Base-by-base conservation (phyloP, 2,888 invertebrate species). In the Netelia fuscicornis region DNA sequence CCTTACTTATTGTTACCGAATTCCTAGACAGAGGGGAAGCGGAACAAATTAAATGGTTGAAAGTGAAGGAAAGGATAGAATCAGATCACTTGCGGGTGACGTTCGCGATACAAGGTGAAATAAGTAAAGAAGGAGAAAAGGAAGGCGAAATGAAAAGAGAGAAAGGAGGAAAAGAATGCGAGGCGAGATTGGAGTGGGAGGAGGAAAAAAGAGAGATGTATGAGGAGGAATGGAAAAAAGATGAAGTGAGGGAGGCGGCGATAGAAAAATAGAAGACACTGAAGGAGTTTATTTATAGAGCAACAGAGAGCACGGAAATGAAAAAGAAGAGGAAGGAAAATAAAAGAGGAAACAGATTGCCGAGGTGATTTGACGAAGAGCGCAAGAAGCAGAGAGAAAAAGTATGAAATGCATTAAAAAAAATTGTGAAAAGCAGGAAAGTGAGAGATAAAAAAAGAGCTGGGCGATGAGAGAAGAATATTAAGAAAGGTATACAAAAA, bases 1-100 rank as follows among this genome's bases (percentile, higher is more conserved):
- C 17, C 17, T 17, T 17, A 17, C 17, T 17, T 17, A 17, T 17
- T 17, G 17, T 17, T 17, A 17, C 17, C 17, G 17, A 17, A 17
- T 17, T 17, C 17, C 17, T 23, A 10, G 44, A 60, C 2, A n/a
- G 68, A 13, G 17, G 30, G 23, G 23, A 70, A 8, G 0, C 30
- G 52, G 68, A 65, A 30, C 8, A n/a, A 13, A 48, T 65, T 6
- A 65, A 58, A 5, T n/a, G 25, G 17, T 42, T 82, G 23, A 60
- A 37, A n/a, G 37, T 74, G 9, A 9, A 10, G 20, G n/a, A 23
- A 3, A 74, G 78, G 10, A 42, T 23, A 2, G 67, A 79, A 3
- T 79, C 78, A 2, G 85, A 82, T 17, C 75, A 85, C 13, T 13
- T 60, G 11, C 75, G 75, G 6, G 11, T 85, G 2, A 23, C 23